Conservation (phyloP, 2,797 vertebrate species). For the Avahi laniger region DNA sequence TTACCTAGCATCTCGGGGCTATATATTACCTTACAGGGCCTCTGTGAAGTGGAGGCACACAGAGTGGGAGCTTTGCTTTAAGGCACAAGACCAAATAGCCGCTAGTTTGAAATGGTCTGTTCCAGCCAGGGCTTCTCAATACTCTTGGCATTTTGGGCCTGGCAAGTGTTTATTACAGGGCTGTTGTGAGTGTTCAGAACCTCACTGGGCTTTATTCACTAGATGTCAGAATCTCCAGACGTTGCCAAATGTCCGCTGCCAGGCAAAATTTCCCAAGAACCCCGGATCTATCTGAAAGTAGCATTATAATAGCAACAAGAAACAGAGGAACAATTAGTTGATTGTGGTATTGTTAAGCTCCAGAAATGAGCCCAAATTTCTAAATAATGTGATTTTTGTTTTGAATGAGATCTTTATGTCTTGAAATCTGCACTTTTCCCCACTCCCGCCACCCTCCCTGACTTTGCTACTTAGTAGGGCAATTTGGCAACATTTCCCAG, state of each 20-base stretch:
- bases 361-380: slow-evolving; percentile 31
- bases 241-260: background rate
- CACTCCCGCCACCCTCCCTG: background rate
- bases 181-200: background rate
- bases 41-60: background rate
- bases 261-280: background rate
- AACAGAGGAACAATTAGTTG: background rate
- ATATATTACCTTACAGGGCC: background rate
- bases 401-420: background rate
- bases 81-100: background rate
- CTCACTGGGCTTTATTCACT: background rate
- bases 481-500: background rate
- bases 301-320: background rate
- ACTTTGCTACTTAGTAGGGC: background rate
- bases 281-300: background rate
- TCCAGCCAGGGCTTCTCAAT: background rate
- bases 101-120: background rate
- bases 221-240: background rate
- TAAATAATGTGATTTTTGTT: background rate
- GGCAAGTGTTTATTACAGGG: background rate
- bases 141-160: background rate
- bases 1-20: background rate
- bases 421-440: background rate
- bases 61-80: background rate
- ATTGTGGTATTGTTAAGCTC: background rate